Conservation (phyloP, 1,140 invertebrate species). For the Pseudoatta argentina region DNA sequence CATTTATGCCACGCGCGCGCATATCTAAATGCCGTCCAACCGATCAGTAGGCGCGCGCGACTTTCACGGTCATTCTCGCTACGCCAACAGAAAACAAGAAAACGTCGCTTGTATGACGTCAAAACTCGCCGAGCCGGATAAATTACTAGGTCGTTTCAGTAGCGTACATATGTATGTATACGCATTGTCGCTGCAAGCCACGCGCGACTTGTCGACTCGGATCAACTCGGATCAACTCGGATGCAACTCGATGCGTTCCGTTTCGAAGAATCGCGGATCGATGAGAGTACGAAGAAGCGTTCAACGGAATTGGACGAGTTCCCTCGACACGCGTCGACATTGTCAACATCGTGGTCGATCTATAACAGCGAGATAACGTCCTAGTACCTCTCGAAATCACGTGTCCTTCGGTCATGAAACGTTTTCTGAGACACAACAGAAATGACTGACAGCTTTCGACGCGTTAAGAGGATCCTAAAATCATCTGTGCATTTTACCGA, state of each 20-base stretch:
- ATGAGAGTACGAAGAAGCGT: not conserved
- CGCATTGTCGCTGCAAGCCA: not conserved
- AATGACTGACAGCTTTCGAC: not conserved
- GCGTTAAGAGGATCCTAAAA: too few species aligned
- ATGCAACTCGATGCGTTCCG: not conserved
- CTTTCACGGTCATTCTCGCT: constrained; percentile 50
- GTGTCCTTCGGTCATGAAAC: constrained; percentile 12
- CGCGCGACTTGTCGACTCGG: not conserved
- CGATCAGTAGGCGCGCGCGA: not conserved
- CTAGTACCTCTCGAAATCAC: not conserved
- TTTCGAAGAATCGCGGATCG: constrained; percentile 13
- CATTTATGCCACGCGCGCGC: not conserved
- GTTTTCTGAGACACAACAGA: constrained; percentile 6
- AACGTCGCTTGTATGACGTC: constrained; percentile 27
- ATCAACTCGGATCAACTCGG: not conserved
- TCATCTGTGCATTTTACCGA: too few species aligned
- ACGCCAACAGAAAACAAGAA: constrained; percentile 4
- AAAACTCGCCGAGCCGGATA: constrained; percentile 8
- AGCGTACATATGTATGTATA: not conserved
- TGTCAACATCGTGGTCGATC: not conserved
- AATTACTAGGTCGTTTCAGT: constrained; percentile 44
- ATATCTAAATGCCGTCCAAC: not conserved
- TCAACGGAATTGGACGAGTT: not conserved
- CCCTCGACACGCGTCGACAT: not conserved
- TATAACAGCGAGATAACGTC: constrained; percentile 4